Conservation (phyloP, 2,888 invertebrate genomes). For the Phania funesta region DNA sequence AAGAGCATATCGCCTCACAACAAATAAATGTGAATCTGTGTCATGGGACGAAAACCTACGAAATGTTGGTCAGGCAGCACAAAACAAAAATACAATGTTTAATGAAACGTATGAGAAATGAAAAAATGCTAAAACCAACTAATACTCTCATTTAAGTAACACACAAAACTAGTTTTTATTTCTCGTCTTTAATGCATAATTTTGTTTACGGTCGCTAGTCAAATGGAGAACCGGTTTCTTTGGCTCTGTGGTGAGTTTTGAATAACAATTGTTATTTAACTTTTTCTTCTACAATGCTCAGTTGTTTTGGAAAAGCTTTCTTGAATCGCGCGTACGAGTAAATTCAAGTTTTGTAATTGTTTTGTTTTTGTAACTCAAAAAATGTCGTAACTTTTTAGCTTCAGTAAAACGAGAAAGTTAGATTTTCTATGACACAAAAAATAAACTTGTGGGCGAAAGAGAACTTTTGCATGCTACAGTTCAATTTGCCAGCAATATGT, state of each 20-base stretch:
- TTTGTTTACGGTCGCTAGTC: neutral
- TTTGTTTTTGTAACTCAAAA: conserved; percentile 25
- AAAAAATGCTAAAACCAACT: too few relatives aligned
- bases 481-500: neutral
- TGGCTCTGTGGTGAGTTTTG: conserved; percentile 55
- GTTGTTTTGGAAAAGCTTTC: neutral
- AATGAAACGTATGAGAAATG: too few relatives aligned
- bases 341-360: neutral
- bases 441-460: conserved; percentile 3
- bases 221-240: conserved; percentile 35
- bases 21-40: too few relatives aligned
- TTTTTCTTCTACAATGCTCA: conserved; percentile 2
- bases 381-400: conserved; percentile 41
- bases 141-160: neutral
- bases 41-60: too few relatives aligned
- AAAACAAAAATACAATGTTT: too few relatives aligned
- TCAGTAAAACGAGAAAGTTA: conserved; percentile 6
- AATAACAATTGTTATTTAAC: conserved; percentile 5
- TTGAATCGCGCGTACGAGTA: conserved; percentile 7
- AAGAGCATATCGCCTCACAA: too few relatives aligned
- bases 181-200: neutral
- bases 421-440: neutral
- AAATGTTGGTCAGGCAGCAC: too few relatives aligned
- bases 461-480: conserved; percentile 7
- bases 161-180: neutral